These are phyloP conservation scores for Nylanderia fulva DNA, from an alignment of 1,140 invertebrate species.

Conservation along the genomic window DNA sequence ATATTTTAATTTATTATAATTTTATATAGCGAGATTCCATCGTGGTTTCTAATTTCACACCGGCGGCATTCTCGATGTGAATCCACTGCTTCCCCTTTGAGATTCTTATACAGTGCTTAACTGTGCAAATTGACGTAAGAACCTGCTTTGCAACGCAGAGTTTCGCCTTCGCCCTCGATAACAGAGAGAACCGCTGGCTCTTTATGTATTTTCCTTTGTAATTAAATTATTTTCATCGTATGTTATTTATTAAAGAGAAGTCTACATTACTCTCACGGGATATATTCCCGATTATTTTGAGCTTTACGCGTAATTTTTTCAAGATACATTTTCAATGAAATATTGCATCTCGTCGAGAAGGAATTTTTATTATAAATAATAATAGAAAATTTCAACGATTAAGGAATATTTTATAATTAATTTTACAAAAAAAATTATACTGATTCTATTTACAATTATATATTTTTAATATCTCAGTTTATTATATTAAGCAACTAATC, in stretches of 20 bases:
- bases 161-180: not conserved
- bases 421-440: not conserved
- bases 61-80: constrained; percentile 53
- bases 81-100: constrained; percentile 64
- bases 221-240: constrained; percentile 60
- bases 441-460: no score
- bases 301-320: no score
- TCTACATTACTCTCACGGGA: not conserved
- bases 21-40: not conserved
- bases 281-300: no score
- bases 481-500: not conserved
- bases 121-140: constrained; percentile 61
- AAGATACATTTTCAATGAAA: no score
- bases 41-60: constrained; percentile 51
- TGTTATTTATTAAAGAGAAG: constrained; percentile 19
- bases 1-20: not conserved
- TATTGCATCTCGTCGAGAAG: not conserved
- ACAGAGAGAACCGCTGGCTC: not conserved
- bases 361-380: not conserved
- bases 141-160: constrained; percentile 64
- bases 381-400: not conserved
- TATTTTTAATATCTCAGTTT: not conserved
- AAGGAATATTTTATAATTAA: not conserved
- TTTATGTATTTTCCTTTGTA: constrained; percentile 30
- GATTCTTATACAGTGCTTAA: constrained; percentile 69